Percentiles rank a stretch among this genome's conserved stretches.
Evolutionary conservation across 2,113 vertebrate species (phyloP).

Genomic region (Mustela nigripes): DNA sequence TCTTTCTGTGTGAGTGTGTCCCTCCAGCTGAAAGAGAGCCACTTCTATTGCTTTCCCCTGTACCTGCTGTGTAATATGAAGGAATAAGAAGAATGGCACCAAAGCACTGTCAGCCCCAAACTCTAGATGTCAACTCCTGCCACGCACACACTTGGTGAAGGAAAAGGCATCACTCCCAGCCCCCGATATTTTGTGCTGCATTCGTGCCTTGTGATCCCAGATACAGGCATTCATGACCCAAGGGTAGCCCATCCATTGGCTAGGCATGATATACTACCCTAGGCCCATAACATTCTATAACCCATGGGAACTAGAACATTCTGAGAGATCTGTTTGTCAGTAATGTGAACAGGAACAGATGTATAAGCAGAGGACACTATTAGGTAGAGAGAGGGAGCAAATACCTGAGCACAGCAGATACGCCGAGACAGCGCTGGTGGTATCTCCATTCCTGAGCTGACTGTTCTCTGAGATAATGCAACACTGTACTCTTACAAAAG

Average conservation of each 20-base stretch:
- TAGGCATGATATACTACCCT: background rate
- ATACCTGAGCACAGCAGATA: fast-evolving
- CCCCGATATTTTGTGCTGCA: background rate
- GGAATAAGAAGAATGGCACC: background rate
- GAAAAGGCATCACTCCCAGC: background rate
- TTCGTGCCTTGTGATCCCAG: background rate
- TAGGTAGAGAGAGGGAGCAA: background rate
- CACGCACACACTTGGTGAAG: background rate
- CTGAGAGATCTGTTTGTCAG: background rate
- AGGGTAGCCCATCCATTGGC: background rate
- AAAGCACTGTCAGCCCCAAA: background rate
- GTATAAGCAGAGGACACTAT: background rate
- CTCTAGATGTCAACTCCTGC: background rate
- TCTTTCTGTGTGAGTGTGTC: background rate
- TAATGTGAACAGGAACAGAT: background rate
- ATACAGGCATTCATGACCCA: background rate
- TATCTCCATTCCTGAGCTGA: background rate
- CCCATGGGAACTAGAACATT: background rate
- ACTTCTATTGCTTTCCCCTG: background rate
- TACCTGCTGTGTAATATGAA: background rate
- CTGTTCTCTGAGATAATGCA: background rate
- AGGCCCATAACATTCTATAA: background rate
- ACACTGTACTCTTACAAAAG: background rate
- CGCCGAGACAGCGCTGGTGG: background rate
- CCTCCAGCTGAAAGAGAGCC: background rate